Evolutionary conservation across 1,140 invertebrate species (phyloP).

Genomic region (Branchinecta lynchi): DNA sequence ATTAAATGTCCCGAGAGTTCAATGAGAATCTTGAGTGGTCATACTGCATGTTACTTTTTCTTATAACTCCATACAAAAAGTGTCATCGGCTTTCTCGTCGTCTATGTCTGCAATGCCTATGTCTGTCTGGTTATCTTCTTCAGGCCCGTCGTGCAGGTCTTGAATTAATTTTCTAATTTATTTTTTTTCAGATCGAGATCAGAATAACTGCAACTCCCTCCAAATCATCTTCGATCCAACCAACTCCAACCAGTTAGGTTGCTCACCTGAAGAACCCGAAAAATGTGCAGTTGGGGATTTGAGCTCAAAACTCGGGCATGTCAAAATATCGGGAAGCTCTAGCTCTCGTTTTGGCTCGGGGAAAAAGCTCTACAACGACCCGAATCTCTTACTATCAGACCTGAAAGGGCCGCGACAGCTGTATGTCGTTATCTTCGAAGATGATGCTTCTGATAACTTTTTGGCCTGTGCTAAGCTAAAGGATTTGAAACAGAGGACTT

Average conservation of each 20-base stretch:
- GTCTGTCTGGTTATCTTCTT: too few relatives aligned
- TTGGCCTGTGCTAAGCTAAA: slow-evolving; percentile 66
- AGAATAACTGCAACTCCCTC: slow-evolving; percentile 58
- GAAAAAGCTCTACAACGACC: slow-evolving; percentile 25
- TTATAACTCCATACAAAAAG: too few relatives aligned
- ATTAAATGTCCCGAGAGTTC: too few relatives aligned
- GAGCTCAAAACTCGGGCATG: slow-evolving; percentile 49
- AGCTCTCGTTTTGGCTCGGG: slow-evolving; percentile 31
- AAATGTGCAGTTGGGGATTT: slow-evolving; percentile 55
- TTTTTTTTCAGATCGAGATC: slow-evolving; percentile 31
- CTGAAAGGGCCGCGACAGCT: slow-evolving; percentile 49
- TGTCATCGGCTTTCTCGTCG: too few relatives aligned
- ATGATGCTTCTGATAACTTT: slow-evolving; percentile 55
- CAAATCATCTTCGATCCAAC: slow-evolving; percentile 71
- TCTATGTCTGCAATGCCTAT: too few relatives aligned
- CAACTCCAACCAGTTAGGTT: slow-evolving; percentile 40
- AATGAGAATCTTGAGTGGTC: too few relatives aligned
- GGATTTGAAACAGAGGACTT: slow-evolving; percentile 26
- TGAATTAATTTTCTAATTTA: too few relatives aligned
- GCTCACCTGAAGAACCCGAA: slow-evolving; percentile 28
- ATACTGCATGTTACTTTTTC: too few relatives aligned
- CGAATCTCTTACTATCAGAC: slow-evolving; percentile 37
- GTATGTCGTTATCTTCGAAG: slow-evolving; percentile 70
- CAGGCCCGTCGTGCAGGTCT: too few relatives aligned
- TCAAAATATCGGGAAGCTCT: slow-evolving; percentile 37